Conservation (phyloP, 92 coral and sea anemone genomes). For the Nematostella vectensis region DNA sequence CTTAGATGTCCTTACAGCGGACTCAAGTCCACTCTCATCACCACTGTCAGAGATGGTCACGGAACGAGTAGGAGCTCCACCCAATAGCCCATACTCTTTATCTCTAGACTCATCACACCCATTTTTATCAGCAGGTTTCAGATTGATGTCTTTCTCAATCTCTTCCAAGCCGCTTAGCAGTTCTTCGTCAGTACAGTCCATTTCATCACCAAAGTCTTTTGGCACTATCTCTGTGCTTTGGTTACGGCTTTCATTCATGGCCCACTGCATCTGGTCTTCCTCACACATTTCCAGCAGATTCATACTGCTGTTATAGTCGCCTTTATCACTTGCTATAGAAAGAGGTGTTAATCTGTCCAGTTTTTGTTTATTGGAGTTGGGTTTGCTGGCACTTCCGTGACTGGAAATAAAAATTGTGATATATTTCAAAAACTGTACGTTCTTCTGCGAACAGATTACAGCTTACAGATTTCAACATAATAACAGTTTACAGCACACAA, state of each 20-base stretch:
- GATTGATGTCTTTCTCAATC: no score
- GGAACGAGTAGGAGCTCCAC: no score
- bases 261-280: conserved; percentile 54
- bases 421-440: background rate
- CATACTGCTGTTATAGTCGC: no score
- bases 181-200: conserved; percentile 29
- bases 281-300: conserved; percentile 12
- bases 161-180: no score
- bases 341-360: no score
- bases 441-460: no score
- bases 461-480: no score
- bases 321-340: conserved; percentile 5
- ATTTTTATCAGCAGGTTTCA: no score
- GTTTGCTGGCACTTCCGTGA: background rate
- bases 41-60: background rate
- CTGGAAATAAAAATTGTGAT: background rate
- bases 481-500: no score
- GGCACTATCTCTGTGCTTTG: background rate
- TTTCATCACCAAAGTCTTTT: background rate
- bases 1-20: no score
- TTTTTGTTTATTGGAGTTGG: background rate
- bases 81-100: background rate
- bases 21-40: conserved; percentile 11
- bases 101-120: background rate
- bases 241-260: conserved; percentile 40